phyloP scores from a whole-genome alignment of 2,113 vertebrate species.

The Percina caprodes region DNA sequence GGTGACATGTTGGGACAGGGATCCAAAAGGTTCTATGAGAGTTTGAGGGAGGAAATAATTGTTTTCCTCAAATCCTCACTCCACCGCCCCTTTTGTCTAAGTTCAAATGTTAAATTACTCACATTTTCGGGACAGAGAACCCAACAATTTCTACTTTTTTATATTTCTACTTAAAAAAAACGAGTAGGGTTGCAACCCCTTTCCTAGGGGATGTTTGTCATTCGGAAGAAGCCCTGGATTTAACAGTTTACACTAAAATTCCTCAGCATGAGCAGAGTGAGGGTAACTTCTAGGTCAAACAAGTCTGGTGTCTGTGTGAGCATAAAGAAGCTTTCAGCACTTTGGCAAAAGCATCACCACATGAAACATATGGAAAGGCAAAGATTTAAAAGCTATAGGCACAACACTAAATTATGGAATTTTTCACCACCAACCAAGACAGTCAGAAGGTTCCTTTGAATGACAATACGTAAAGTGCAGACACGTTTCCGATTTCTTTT shows the following conservation, averaged over 20 bases:
- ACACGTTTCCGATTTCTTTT: constrained; percentile 4
- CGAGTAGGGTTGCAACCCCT: neutral
- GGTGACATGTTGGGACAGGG: neutral
- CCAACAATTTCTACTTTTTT: too few relatives aligned
- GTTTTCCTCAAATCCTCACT: neutral
- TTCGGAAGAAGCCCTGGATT: neutral
- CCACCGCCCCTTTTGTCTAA: neutral
- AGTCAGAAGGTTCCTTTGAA: neutral
- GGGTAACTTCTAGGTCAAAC: constrained; percentile 25
- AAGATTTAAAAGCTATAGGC: neutral
- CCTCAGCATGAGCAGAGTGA: constrained; percentile 44
- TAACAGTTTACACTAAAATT: constrained; percentile 67
- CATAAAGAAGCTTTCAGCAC: constrained; percentile 6
- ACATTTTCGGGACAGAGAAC: neutral
- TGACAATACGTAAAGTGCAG: neutral
- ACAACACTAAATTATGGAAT: constrained; percentile 29
- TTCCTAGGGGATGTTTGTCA: constrained; percentile 22
- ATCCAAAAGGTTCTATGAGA: constrained; percentile 22
- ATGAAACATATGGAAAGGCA: neutral
- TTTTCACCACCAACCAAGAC: constrained; percentile 7
- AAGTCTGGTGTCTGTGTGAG: neutral
- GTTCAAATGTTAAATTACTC: neutral
- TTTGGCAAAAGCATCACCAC: constrained; percentile 4
- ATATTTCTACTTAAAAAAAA: neutral
- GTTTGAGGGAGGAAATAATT: neutral